Percentiles rank a stretch among this genome's conserved stretches.
Evolutionary conservation across 2,113 vertebrate genomes (phyloP).

Genomic region (Salvelinus fontinalis): DNA sequence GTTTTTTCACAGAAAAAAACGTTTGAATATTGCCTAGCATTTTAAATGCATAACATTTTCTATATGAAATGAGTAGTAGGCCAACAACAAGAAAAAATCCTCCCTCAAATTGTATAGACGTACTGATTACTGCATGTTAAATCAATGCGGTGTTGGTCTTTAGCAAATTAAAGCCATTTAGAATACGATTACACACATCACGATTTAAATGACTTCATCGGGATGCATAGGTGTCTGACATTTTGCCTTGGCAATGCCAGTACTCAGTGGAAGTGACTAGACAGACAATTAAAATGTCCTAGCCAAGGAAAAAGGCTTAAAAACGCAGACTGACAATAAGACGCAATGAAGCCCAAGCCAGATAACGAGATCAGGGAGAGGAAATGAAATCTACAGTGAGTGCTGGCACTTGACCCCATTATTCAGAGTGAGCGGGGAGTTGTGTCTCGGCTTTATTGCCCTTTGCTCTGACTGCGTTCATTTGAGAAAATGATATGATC

Average conservation of each 20-base stretch:
- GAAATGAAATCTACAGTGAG: slow-evolving; percentile 7
- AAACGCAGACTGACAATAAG: slow-evolving; percentile 3
- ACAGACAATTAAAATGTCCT: slow-evolving; percentile 37
- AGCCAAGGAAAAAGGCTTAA: not conserved
- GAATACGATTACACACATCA: not conserved
- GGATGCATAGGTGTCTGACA: not conserved
- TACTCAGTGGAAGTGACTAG: not conserved
- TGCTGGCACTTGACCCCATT: slow-evolving; percentile 20
- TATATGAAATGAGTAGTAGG: not conserved
- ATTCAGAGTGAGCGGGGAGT: slow-evolving; percentile 19
- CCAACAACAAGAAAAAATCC: not conserved
- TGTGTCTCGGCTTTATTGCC: slow-evolving; percentile 37
- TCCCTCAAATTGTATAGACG: not conserved
- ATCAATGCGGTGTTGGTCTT: not conserved
- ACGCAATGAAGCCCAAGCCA: not conserved
- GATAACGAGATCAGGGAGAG: slow-evolving; percentile 10
- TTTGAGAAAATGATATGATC: slow-evolving; percentile 35
- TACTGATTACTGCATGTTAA: not conserved
- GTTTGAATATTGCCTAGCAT: not conserved
- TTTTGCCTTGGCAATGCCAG: not conserved
- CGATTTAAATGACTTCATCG: not conserved
- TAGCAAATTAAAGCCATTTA: not conserved
- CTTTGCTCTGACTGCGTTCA: slow-evolving; percentile 29
- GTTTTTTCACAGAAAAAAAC: not conserved
- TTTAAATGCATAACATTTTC: not conserved